Conservation (phyloP, 2,888 invertebrate genomes). For the Oxyscelio sp. region DNA sequence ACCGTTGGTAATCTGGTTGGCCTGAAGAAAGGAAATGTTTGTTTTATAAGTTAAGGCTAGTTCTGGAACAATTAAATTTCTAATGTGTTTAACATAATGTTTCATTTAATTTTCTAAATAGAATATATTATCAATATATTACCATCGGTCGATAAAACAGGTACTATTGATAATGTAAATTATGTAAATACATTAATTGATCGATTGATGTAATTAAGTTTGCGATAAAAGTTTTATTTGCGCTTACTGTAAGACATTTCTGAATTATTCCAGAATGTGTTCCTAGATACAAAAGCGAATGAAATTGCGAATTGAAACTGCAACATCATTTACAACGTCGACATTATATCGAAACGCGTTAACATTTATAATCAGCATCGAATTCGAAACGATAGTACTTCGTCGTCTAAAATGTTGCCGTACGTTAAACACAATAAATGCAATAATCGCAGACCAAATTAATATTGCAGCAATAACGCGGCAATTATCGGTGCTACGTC, state of each 20-base stretch:
- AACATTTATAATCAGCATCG: slow-evolving; percentile 14
- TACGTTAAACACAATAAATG: slow-evolving; percentile 7
- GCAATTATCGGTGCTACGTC: slow-evolving; percentile 7
- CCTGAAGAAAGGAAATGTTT: neutral
- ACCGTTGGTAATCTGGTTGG: slow-evolving; percentile 20
- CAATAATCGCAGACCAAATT: slow-evolving; percentile 26
- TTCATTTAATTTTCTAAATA: no score
- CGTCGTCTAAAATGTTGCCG: slow-evolving; percentile 1
- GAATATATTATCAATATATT: no score
- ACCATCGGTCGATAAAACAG: no score
- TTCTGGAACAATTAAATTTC: no score
- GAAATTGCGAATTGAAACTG: neutral
- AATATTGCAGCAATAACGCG: slow-evolving; percentile 31
- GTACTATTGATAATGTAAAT: no score
- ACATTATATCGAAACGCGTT: neutral
- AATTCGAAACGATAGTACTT: slow-evolving; percentile 2
- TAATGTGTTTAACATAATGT: no score
- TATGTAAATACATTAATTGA: neutral
- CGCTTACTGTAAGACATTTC: no score
- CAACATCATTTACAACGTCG: slow-evolving; percentile 1
- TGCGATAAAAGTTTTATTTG: neutral
- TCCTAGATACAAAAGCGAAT: neutral
- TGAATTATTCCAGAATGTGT: neutral
- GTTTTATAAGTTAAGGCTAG: neutral
- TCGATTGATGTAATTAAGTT: neutral